Evolutionary conservation across 1,140 invertebrate species (phyloP).

Genomic region (Apis florea): DNA sequence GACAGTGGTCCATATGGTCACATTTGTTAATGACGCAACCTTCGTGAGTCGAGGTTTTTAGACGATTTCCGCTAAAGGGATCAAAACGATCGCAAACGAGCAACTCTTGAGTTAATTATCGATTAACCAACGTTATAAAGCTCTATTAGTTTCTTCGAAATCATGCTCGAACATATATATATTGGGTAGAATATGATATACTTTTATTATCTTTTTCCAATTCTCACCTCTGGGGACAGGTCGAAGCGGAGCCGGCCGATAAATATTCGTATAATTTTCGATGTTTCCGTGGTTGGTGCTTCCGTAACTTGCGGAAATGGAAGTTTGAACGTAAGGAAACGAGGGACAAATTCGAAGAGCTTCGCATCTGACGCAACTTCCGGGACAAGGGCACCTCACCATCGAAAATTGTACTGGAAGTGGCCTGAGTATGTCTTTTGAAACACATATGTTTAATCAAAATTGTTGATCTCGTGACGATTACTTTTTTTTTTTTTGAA

Average conservation of each 20-base stretch:
- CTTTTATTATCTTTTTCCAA: neutral
- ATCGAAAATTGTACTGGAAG: conserved; percentile 52
- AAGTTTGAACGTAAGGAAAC: conserved; percentile 47
- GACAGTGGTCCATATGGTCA: conserved; percentile 70
- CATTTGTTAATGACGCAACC: conserved; percentile 73
- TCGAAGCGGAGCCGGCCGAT: conserved; percentile 69
- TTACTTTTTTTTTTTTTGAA: neutral
- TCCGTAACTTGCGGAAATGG: conserved; percentile 23
- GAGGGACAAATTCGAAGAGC: conserved; percentile 52
- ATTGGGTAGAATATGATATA: neutral
- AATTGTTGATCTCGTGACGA: neutral
- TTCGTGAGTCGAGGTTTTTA: neutral
- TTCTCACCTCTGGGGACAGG: conserved; percentile 70
- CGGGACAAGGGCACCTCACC: conserved; percentile 59
- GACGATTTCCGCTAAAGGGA: neutral
- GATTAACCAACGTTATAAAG: neutral
- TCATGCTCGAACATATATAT: neutral
- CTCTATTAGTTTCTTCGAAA: neutral
- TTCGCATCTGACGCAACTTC: conserved; percentile 63
- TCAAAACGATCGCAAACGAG: neutral
- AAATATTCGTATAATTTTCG: conserved; percentile 66
- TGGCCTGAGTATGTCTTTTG: conserved; percentile 51
- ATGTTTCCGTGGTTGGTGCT: conserved; percentile 50
- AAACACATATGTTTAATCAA: conserved; percentile 15
- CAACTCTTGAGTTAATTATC: neutral